Percentiles rank a stretch among this genome's conserved stretches.
phyloP scores from a whole-genome alignment of 1,140 invertebrate species.

The Drosophila santomea region DNA sequence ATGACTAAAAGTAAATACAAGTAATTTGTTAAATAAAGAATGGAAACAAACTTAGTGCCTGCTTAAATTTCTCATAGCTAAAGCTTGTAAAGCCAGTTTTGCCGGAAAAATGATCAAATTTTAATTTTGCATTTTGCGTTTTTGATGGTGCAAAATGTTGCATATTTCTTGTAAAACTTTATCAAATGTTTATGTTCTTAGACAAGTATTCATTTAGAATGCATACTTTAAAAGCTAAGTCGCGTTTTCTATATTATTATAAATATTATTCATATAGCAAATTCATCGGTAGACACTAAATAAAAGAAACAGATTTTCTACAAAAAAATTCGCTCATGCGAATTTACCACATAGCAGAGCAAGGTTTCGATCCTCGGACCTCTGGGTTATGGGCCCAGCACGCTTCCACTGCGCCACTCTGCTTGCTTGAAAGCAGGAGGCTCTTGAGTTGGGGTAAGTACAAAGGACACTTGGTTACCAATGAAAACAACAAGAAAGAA shows the following conservation, averaged over 20 bases:
- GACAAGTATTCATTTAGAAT: too few species aligned
- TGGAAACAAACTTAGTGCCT: neutral
- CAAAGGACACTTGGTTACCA: neutral
- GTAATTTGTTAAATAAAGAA: neutral
- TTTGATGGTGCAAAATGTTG: too few species aligned
- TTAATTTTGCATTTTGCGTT: too few species aligned
- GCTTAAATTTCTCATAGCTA: neutral
- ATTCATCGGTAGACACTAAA: neutral
- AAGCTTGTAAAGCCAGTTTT: neutral
- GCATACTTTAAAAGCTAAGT: too few species aligned
- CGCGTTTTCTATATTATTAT: too few species aligned
- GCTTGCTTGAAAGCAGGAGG: conserved; percentile 84
- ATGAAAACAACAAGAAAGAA: too few species aligned
- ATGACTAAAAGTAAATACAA: conserved; percentile 12
- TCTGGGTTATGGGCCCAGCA: conserved; percentile 72
- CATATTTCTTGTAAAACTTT: too few species aligned
- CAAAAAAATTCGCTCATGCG: conserved; percentile 9
- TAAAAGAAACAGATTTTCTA: neutral
- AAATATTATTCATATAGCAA: too few species aligned
- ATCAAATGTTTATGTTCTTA: too few species aligned
- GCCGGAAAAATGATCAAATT: too few species aligned
- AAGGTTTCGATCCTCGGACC: conserved; percentile 98
- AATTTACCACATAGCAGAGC: conserved; percentile 89
- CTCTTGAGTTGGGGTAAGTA: neutral
- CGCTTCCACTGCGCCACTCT: conserved; percentile 91